Percentiles rank a stretch among this genome's conserved stretches.
Conservation (phyloP, 2,797 vertebrate species). For the Pyrocephalus nanus region DNA sequence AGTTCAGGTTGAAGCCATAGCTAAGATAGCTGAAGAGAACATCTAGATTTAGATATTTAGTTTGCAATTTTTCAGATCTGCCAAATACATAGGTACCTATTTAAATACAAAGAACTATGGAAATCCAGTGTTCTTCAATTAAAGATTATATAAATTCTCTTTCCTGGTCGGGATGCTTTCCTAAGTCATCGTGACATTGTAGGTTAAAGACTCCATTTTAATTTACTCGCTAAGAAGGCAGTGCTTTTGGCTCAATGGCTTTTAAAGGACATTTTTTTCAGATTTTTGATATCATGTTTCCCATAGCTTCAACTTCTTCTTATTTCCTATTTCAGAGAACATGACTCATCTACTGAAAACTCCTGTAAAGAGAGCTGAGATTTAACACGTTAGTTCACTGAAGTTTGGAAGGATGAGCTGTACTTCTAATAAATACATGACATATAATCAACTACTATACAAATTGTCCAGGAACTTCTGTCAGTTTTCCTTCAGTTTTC, state of each 20-base stretch:
- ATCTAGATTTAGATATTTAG: neutral
- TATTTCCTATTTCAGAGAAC: neutral
- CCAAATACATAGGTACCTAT: neutral
- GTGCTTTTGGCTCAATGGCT: neutral
- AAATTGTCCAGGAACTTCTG: neutral
- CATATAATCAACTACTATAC: neutral
- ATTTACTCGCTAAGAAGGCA: neutral
- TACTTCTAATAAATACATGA: neutral
- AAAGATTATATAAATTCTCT: neutral
- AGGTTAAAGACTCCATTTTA: neutral
- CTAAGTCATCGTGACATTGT: neutral
- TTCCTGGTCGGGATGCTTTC: neutral
- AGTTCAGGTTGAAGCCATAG: neutral
- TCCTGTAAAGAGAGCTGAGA: neutral
- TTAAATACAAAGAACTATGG: neutral
- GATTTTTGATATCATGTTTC: neutral
- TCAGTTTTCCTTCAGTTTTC: neutral
- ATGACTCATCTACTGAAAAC: neutral
- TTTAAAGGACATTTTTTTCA: neutral
- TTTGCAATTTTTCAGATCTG: neutral
- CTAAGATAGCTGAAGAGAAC: neutral
- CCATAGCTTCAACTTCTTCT: neutral
- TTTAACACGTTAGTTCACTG: neutral
- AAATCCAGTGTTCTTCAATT: no score
- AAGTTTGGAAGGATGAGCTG: neutral